Base-by-base conservation (phyloP, 2,113 vertebrate species). In the Dolichallabes microphthalmus region DNA sequence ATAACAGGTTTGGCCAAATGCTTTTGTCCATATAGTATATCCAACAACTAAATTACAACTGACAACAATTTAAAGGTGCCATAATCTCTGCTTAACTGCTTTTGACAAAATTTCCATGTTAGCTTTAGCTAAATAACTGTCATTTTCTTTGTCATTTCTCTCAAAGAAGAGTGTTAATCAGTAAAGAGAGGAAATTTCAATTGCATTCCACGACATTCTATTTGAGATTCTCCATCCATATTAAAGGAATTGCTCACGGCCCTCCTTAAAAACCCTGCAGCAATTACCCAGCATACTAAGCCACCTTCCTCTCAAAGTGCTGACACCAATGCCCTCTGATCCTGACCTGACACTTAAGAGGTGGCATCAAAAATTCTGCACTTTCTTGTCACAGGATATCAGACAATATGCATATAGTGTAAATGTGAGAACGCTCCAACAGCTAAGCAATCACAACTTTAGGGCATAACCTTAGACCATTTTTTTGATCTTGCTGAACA, bases 211-310 rank as follows among this genome's bases (percentile, higher is more conserved):
- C 6, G 22, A 52, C 5, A 14, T 53, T 52, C 45, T 15, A 19
- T 58, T 68, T 39, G 30, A 84, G 32, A 78, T 60, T 80, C 81
- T 85, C 39, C 35, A 55, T n/a, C 53, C 66, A 45, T 77, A 69
- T 83, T n/a, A 1, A 85, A 57, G 73, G 58, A 79, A 75, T 27
- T 64, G 83, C 61, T 61, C 79, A 85, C 50, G 73, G 84, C 66
- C 85, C 80, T 88, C 80, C 85, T 52, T 71, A 87, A 89, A 87
- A 68, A 80, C 83, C 61, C 71, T 60, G 61, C 57, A 83, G 84
- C 76, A 50, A 60, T 50, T 45, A 35, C 39, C 80, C 82, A 79
- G 83, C 82, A 85, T 75, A 82, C 58, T 58, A 73, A 85, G 58
- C 77, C 85, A 81, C 53, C 57, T 52, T 58, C 58, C 60, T 85